These are phyloP conservation scores for Steinernema carpocapsae DNA, from an alignment of 2,888 invertebrate species.

Conservation along the genomic window DNA sequence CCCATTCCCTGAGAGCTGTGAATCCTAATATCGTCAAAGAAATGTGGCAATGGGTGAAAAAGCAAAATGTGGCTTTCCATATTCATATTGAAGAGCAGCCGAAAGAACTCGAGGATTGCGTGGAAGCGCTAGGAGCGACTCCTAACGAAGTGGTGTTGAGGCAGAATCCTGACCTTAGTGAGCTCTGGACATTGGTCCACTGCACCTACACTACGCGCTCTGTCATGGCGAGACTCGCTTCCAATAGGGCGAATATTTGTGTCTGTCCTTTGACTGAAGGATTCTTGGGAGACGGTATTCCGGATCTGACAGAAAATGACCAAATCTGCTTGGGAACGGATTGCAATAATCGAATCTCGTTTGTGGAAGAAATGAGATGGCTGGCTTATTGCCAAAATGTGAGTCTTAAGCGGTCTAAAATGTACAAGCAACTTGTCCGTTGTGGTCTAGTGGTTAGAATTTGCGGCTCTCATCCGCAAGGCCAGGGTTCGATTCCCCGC, in stretches of 20 bases:
- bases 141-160: slow-evolving; percentile 53
- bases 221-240: slow-evolving; percentile 52
- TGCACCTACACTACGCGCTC: slow-evolving; percentile 59
- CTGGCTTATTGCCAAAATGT: slow-evolving; percentile 66
- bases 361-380: slow-evolving; percentile 68
- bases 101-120: slow-evolving; percentile 60
- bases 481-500: neutral
- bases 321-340: slow-evolving; percentile 65
- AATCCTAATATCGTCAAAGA: slow-evolving; percentile 47
- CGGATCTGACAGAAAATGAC: slow-evolving; percentile 49
- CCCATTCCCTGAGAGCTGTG: slow-evolving; percentile 67
- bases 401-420: no score
- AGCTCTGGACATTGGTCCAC: slow-evolving; percentile 61
- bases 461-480: no score
- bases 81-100: slow-evolving; percentile 68
- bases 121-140: slow-evolving; percentile 33
- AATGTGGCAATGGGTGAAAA: slow-evolving; percentile 51
- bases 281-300: slow-evolving; percentile 67
- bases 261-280: slow-evolving; percentile 67
- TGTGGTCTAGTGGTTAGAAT: no score
- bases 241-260: slow-evolving; percentile 54
- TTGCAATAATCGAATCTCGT: slow-evolving; percentile 65
- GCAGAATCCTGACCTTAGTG: slow-evolving; percentile 41
- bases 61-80: slow-evolving; percentile 59
- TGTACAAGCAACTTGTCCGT: neutral